These are phyloP conservation scores for Azorinus chamasolen DNA, from an alignment of 2,888 invertebrate species.

Conservation along the genomic window DNA sequence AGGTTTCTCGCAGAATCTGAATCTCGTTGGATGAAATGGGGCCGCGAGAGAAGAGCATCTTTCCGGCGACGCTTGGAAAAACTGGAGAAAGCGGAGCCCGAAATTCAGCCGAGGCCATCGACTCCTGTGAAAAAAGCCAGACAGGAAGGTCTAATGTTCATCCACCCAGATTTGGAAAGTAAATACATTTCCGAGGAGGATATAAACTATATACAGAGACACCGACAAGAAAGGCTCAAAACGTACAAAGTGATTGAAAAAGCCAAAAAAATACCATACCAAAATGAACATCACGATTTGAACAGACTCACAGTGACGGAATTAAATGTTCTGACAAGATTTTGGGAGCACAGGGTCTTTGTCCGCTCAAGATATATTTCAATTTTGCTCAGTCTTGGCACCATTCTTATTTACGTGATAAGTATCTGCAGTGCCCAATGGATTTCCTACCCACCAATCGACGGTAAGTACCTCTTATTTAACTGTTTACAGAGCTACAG, in stretches of 20 bases:
- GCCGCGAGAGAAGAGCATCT: constrained; percentile 79
- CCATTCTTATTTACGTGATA: constrained; percentile 72
- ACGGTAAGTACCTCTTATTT: constrained; percentile 20
- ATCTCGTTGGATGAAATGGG: constrained; percentile 81
- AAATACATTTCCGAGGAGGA: constrained; percentile 81
- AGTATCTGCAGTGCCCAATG: constrained; percentile 75
- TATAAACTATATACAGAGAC: constrained; percentile 77
- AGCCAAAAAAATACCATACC: constrained; percentile 67
- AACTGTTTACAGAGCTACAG: no score
- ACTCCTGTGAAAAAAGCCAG: constrained; percentile 85
- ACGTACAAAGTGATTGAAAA: constrained; percentile 80
- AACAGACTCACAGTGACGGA: constrained; percentile 77
- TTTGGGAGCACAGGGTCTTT: constrained; percentile 84
- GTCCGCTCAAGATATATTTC: constrained; percentile 79
- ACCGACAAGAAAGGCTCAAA: constrained; percentile 77
- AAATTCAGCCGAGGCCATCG: constrained; percentile 77
- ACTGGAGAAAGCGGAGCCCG: constrained; percentile 75
- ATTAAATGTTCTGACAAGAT: constrained; percentile 80
- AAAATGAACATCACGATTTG: constrained; percentile 62
- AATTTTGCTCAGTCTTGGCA: constrained; percentile 77
- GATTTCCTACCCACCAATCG: constrained; percentile 66
- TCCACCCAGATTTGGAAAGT: constrained; percentile 79
- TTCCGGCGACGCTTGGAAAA: constrained; percentile 78
- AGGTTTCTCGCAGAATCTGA: constrained; percentile 69
- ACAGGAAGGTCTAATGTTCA: constrained; percentile 81